phyloP scores from a whole-genome alignment of 1,140 invertebrate species.

The Neocloeon triangulifer region DNA sequence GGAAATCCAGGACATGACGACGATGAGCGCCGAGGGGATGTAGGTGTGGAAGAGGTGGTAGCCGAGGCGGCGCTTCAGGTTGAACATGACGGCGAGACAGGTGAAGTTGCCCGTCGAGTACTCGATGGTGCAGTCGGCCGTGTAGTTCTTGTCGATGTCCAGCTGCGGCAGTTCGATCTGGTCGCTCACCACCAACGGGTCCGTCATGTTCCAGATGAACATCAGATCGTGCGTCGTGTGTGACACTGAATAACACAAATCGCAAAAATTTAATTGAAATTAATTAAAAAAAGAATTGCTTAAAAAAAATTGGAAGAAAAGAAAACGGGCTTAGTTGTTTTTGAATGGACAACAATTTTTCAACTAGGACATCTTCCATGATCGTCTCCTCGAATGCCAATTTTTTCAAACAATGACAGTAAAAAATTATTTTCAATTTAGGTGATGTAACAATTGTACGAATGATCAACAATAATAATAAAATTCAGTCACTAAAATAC shows the following conservation, averaged over 20 bases:
- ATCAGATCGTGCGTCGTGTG: slow-evolving; percentile 64
- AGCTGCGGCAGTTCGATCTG: slow-evolving; percentile 70
- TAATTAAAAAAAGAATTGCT: too few relatives aligned
- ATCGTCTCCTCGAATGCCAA: too few relatives aligned
- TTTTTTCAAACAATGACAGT: too few relatives aligned
- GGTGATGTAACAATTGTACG: too few relatives aligned
- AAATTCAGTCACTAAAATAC: too few relatives aligned
- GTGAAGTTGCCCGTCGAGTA: slow-evolving; percentile 79
- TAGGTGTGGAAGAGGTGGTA: slow-evolving; percentile 82
- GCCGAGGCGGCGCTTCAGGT: slow-evolving; percentile 52
- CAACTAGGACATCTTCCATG: too few relatives aligned
- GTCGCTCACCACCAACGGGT: slow-evolving; percentile 63
- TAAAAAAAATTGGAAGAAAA: too few relatives aligned
- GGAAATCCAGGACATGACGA: slow-evolving; percentile 83
- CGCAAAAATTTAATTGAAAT: too few relatives aligned
- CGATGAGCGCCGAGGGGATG: slow-evolving; percentile 70
- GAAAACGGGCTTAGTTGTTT: too few relatives aligned
- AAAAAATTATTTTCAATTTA: too few relatives aligned
- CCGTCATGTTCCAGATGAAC: slow-evolving; percentile 73
- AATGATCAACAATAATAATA: too few relatives aligned
- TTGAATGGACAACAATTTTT: too few relatives aligned
- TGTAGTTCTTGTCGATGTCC: slow-evolving; percentile 69
- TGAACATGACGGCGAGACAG: slow-evolving; percentile 66
- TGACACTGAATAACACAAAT: slow-evolving; percentile 36
- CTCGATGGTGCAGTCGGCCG: slow-evolving; percentile 67